phyloP scores from a whole-genome alignment of 2,888 invertebrate species.

The Tipula vernalis region DNA sequence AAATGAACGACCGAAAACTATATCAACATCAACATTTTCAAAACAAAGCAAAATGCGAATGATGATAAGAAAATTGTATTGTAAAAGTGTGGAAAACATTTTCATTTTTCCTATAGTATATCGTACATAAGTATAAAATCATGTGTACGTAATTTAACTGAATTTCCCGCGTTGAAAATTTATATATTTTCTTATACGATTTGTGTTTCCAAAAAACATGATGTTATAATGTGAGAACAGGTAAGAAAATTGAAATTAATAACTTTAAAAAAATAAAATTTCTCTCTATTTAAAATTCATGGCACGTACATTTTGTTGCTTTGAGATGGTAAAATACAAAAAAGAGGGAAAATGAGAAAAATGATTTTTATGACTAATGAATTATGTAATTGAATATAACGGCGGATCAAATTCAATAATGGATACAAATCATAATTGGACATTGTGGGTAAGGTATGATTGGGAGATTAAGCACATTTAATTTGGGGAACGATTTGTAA shows the following conservation, averaged over 20 bases:
- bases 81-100: neutral
- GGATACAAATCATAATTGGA: neutral
- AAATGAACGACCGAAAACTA: neutral
- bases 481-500: neutral
- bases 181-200: neutral
- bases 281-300: neutral
- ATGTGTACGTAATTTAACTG: neutral
- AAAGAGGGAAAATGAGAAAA: neutral
- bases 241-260: neutral
- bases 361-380: neutral
- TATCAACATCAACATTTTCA: neutral
- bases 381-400: neutral
- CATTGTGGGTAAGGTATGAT: neutral
- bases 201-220: neutral
- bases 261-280: neutral
- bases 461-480: neutral
- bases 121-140: neutral
- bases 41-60: neutral
- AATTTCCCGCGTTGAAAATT: slow-evolving; percentile 4
- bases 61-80: neutral
- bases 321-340: neutral
- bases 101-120: neutral
- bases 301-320: neutral
- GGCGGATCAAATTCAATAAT: neutral
- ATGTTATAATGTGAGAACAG: neutral